Conservation (phyloP, 1,140 invertebrate genomes). For the Drosophila auraria region DNA sequence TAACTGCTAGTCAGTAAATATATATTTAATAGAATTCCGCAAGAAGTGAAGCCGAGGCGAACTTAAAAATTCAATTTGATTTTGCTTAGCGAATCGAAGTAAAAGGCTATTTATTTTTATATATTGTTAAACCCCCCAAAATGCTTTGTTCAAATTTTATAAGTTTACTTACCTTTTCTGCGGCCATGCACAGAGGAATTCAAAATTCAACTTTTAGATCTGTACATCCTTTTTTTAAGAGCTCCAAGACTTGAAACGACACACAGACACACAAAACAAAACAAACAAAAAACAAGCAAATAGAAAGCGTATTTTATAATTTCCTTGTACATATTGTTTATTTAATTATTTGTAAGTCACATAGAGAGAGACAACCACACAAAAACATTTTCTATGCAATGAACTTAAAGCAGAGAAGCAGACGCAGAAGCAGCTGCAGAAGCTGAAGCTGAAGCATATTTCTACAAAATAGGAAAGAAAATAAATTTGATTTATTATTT, state of each 20-base stretch:
- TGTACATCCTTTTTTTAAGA: conserved; percentile 66
- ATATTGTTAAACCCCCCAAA: conserved; percentile 43
- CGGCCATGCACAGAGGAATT: conserved; percentile 81
- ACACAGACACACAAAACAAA: conserved; percentile 34
- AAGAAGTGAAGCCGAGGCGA: conserved; percentile 32
- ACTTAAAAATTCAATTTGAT: conserved; percentile 59
- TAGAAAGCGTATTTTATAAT: conserved; percentile 39
- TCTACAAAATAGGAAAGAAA: conserved; percentile 54
- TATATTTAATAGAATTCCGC: conserved; percentile 60
- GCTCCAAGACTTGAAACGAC: conserved; percentile 76
- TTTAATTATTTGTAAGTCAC: conserved; percentile 69
- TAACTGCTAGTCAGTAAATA: conserved; percentile 80
- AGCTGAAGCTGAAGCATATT: conserved; percentile 26
- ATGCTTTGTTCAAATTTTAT: conserved; percentile 46
- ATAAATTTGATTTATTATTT: conserved; percentile 73
- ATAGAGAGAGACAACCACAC: conserved; percentile 24
- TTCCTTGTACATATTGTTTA: conserved; percentile 78
- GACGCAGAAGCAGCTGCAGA: neutral
- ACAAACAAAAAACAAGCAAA: conserved; percentile 17
- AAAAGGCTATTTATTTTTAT: conserved; percentile 79
- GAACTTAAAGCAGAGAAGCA: conserved; percentile 57
- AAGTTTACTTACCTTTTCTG: conserved; percentile 51
- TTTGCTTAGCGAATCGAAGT: conserved; percentile 64
- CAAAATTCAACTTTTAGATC: conserved; percentile 62
- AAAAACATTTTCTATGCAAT: conserved; percentile 44